Evolutionary conservation across 2,888 invertebrate species (phyloP).

Genomic region (Sinohyriopsis cumingii): DNA sequence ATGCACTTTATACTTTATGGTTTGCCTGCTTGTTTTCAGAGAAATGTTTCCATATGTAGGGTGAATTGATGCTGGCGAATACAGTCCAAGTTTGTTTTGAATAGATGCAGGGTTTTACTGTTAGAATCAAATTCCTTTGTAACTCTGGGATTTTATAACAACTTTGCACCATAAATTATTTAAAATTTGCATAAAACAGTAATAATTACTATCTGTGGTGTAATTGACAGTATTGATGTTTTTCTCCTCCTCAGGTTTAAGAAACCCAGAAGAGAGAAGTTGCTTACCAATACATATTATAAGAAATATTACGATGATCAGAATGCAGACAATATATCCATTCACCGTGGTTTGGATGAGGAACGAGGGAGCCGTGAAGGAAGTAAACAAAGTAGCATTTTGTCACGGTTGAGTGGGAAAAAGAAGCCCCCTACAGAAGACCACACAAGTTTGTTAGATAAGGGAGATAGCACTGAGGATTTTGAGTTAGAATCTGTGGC

Average conservation of each 20-base stretch:
- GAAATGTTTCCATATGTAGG: too few relatives aligned
- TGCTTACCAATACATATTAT: conserved; percentile 64
- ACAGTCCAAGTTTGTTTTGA: too few relatives aligned
- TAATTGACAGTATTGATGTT: not conserved
- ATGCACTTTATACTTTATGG: too few relatives aligned
- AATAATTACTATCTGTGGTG: not conserved
- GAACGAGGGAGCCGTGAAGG: conserved; percentile 39
- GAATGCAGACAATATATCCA: conserved; percentile 53
- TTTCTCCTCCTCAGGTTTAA: conserved; percentile 54
- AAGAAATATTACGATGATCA: conserved; percentile 49
- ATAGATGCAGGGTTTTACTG: too few relatives aligned
- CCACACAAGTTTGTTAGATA: conserved; percentile 52
- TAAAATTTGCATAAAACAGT: not conserved
- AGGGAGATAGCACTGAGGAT: conserved; percentile 15
- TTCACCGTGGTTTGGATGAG: conserved; percentile 61
- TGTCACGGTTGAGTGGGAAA: conserved; percentile 55
- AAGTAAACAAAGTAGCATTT: conserved; percentile 56
- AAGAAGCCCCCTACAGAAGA: conserved; percentile 48
- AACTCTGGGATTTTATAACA: not conserved
- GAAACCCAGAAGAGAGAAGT: conserved; percentile 59
- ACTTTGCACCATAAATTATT: not conserved
- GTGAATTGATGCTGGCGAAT: too few relatives aligned
- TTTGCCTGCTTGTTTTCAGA: too few relatives aligned
- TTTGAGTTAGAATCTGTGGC: too few relatives aligned
- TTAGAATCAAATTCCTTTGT: too few relatives aligned